Evolutionary conservation across 2,797 vertebrate species (phyloP).

Genomic region (Amblyraja radiata): DNA sequence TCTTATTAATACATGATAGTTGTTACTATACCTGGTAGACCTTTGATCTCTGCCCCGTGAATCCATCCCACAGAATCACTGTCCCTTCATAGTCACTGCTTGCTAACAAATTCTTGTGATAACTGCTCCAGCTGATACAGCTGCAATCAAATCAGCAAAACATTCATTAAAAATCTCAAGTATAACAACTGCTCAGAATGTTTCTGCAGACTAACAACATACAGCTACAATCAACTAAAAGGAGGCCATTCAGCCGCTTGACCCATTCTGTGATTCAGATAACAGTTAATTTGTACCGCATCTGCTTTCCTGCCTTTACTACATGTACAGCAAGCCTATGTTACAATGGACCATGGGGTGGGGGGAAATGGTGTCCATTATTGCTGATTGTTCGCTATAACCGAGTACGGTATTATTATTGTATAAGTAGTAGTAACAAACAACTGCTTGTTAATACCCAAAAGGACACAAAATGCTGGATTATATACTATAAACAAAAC

Average conservation of each 20-base stretch:
- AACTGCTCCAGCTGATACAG: conserved; percentile 99
- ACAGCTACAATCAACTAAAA: not conserved
- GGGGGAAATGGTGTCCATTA: no score
- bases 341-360: no score
- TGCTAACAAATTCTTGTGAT: conserved; percentile 96
- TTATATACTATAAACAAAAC: no score
- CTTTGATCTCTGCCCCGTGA: conserved; percentile 94
- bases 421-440: no score
- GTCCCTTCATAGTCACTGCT: conserved; percentile 99
- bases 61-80: conserved; percentile 97
- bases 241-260: not conserved
- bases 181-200: not conserved
- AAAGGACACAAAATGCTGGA: no score
- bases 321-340: no score
- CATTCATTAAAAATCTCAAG: not conserved
- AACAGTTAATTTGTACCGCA: no score
- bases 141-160: conserved; percentile 55
- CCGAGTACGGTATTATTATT: no score
- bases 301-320: no score
- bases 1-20: not conserved
- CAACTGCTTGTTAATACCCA: no score
- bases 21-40: conserved; percentile 83
- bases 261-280: not conserved
- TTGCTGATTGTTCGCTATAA: no score
- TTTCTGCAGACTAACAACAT: not conserved